Conservation (phyloP, 2,113 vertebrate genomes). For the Gila orcuttii region DNA sequence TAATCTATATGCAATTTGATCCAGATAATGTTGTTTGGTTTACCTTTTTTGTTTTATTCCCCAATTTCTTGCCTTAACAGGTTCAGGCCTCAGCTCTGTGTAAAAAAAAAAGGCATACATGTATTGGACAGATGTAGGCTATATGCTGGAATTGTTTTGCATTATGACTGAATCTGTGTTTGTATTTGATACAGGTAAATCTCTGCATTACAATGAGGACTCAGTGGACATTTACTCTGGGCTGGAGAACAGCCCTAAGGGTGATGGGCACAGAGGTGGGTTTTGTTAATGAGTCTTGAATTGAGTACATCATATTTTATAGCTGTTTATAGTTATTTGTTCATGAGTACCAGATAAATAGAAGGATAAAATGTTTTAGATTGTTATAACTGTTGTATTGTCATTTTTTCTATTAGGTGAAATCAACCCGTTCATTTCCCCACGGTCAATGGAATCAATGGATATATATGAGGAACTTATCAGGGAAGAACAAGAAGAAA, state of each 20-base stretch:
- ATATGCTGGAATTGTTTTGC: neutral
- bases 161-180: neutral
- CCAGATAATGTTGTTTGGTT: neutral
- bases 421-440: constrained; percentile 61
- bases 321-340: neutral
- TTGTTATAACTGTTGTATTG: neutral
- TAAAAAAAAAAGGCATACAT: neutral
- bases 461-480: constrained; percentile 94
- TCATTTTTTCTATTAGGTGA: constrained; percentile 61
- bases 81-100: neutral
- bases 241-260: constrained; percentile 71
- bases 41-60: neutral
- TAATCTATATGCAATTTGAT: neutral
- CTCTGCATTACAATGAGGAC: constrained; percentile 75
- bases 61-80: neutral
- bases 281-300: neutral
- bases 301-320: neutral
- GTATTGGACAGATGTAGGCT: neutral
- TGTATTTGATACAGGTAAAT: neutral
- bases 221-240: constrained; percentile 95
- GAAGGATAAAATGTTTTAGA: neutral
- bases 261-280: constrained; percentile 57
- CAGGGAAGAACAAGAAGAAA: constrained; percentile 88
- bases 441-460: constrained; percentile 77
- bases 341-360: neutral